Evolutionary conservation across 2,797 vertebrate genomes (phyloP).

Genomic region (Karalla daura): DNA sequence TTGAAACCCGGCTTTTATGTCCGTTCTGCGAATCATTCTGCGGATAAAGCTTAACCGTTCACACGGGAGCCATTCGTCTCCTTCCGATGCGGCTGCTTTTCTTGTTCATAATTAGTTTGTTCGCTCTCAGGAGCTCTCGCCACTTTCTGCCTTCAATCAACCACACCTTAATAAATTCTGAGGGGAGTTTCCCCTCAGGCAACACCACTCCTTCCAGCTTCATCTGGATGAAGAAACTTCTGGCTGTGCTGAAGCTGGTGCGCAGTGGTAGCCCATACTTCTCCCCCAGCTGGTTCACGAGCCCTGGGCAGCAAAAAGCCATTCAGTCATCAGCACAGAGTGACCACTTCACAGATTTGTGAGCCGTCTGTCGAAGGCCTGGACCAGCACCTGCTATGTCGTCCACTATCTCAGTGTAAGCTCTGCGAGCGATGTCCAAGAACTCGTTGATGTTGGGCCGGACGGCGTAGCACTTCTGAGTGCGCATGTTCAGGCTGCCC

Average conservation of each 20-base stretch:
- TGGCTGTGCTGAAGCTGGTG: constrained; percentile 92
- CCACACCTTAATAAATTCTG: constrained; percentile 95
- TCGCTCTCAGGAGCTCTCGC: not conserved
- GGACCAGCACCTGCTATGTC: constrained; percentile 91
- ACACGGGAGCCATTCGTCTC: not conserved
- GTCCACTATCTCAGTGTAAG: constrained; percentile 96
- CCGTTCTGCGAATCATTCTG: not conserved
- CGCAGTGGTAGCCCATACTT: constrained; percentile 90
- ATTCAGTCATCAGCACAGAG: not conserved
- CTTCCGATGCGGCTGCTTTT: not conserved
- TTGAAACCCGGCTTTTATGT: constrained; percentile 11
- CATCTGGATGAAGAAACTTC: constrained; percentile 97
- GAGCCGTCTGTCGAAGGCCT: no score
- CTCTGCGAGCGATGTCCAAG: constrained; percentile 94
- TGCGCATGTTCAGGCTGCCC: constrained; percentile 95
- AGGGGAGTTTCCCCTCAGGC: constrained; percentile 86
- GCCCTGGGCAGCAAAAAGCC: constrained; percentile 77
- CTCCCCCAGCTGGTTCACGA: constrained; percentile 90
- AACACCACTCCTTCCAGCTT: constrained; percentile 85
- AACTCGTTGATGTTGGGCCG: constrained; percentile 94
- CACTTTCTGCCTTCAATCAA: not conserved
- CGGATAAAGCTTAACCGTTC: not conserved
- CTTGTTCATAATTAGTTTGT: not conserved
- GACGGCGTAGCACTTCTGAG: constrained; percentile 97
- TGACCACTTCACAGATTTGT: not conserved